Evolutionary conservation across 2,888 invertebrate species (phyloP).

Genomic region (Drepana falcataria): DNA sequence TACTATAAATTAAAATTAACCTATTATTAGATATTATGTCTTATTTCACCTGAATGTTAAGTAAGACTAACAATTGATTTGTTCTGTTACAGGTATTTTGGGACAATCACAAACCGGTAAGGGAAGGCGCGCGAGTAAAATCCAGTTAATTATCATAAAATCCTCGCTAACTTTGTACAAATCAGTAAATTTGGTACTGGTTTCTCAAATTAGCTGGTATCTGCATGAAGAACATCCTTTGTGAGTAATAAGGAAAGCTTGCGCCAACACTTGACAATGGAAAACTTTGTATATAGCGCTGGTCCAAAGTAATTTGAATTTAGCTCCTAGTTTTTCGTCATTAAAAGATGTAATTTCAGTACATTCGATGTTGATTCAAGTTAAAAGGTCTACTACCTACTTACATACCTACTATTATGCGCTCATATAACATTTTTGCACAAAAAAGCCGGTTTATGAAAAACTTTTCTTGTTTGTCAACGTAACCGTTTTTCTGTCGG

Average conservation of each 20-base stretch:
- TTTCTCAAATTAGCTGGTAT: slow-evolving; percentile 24
- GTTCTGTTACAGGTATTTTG: slow-evolving; percentile 72
- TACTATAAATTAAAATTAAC: background rate
- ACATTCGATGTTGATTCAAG: no score
- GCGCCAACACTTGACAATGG: background rate
- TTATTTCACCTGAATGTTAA: no score
- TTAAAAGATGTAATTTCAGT: no score
- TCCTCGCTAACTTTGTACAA: slow-evolving; percentile 49
- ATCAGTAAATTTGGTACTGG: slow-evolving; percentile 35
- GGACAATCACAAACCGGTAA: slow-evolving; percentile 51
- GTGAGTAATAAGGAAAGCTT: slow-evolving; percentile 3
- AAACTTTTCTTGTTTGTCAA: slow-evolving; percentile 50
- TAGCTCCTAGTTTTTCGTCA: no score
- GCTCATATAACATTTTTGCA: slow-evolving; percentile 12
- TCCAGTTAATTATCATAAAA: slow-evolving; percentile 51
- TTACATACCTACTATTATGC: background rate
- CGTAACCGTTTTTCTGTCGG: slow-evolving; percentile 51
- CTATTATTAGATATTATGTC: no score
- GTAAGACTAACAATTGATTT: slow-evolving; percentile 16
- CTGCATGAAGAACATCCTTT: slow-evolving; percentile 10
- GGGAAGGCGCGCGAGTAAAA: slow-evolving; percentile 30
- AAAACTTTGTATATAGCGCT: no score
- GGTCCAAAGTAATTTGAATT: no score
- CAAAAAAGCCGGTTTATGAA: slow-evolving; percentile 34
- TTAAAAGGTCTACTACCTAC: no score